phyloP scores from a whole-genome alignment of 2,113 vertebrate genomes.

The Theropithecus gelada region DNA sequence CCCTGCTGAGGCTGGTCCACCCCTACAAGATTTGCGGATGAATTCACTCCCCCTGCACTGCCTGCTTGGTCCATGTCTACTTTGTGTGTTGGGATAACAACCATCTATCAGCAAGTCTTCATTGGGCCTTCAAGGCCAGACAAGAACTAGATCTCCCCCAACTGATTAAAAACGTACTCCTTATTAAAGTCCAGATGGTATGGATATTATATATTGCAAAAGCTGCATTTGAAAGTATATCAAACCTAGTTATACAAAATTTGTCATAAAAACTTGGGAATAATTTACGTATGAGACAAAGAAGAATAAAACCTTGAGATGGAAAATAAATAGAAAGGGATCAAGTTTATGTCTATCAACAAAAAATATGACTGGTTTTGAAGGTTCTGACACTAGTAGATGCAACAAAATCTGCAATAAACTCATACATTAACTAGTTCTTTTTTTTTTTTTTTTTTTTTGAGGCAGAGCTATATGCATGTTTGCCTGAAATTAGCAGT shows the following conservation, averaged over 20 bases:
- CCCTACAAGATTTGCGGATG: background rate
- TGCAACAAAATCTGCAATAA: background rate
- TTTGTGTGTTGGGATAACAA: background rate
- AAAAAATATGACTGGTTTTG: background rate
- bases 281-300: slow-evolving; percentile 25
- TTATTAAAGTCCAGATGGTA: background rate
- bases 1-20: too few species aligned
- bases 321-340: slow-evolving; percentile 45
- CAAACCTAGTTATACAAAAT: background rate
- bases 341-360: background rate
- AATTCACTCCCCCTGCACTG: background rate
- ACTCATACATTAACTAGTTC: background rate
- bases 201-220: background rate
- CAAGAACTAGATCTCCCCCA: background rate
- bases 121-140: background rate
- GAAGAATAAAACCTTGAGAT: background rate
- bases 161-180: background rate
- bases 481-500: slow-evolving; percentile 72
- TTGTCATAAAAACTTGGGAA: background rate
- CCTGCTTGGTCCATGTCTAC: background rate
- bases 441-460: background rate
- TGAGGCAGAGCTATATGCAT: slow-evolving; percentile 31
- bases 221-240: background rate
- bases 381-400: background rate
- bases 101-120: background rate